Conservation (phyloP, 92 coral and sea anemone genomes). For the Phenganax marumi region DNA sequence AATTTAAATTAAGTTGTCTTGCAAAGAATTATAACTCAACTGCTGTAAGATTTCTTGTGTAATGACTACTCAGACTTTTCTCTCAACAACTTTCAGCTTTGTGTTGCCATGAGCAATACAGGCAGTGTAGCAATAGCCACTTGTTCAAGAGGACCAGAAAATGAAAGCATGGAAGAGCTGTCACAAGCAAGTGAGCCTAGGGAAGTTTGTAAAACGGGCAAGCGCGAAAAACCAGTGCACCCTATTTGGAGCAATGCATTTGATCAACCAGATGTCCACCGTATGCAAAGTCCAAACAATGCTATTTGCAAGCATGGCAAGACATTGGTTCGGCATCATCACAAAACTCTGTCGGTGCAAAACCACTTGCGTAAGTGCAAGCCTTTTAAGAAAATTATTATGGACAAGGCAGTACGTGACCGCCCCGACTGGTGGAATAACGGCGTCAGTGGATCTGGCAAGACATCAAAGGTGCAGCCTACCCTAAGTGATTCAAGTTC, state of each 20-base stretch:
- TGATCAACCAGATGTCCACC: neutral
- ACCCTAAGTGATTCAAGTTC: neutral
- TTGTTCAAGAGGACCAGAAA: constrained; percentile 7
- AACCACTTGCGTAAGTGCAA: constrained; percentile 26
- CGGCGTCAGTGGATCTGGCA: constrained; percentile 13
- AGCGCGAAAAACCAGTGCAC: neutral
- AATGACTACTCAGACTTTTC: neutral
- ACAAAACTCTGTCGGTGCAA: constrained; percentile 24
- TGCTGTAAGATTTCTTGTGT: too few species aligned
- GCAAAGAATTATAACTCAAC: too few species aligned
- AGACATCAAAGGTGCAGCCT: constrained; percentile 1
- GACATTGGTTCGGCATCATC: constrained; percentile 7
- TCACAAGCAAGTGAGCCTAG: neutral
- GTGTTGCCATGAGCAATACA: constrained; percentile 24
- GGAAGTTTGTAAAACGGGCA: neutral
- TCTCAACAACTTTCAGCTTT: constrained; percentile 21
- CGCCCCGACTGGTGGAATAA: constrained; percentile 30
- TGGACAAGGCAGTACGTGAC: constrained; percentile 26
- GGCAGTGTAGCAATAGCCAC: neutral
- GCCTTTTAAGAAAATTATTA: constrained; percentile 28
- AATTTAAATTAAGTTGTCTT: too few species aligned
- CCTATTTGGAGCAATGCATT: constrained; percentile 25
- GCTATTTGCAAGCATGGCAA: constrained; percentile 23
- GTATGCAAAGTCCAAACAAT: constrained; percentile 11
- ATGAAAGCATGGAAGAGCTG: neutral